Evolutionary conservation across 1,140 invertebrate genomes (phyloP).

Genomic region (Conus betulinus): DNA sequence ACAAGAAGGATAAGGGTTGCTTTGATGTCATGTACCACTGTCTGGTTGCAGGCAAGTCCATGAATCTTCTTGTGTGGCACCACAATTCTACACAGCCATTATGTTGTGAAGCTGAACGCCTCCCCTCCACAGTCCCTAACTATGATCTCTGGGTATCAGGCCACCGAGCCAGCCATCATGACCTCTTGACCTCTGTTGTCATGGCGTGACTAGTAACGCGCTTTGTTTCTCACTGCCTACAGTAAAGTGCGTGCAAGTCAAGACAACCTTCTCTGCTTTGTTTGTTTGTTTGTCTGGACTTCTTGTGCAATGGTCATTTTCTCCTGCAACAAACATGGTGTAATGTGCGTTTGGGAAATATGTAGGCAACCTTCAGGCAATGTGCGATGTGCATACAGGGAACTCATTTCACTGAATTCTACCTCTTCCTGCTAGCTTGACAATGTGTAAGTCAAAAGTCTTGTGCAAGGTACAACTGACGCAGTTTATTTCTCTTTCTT

Average conservation of each 20-base stretch:
- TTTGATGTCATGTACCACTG: constrained; percentile 19
- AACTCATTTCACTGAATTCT: not conserved
- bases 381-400: not conserved
- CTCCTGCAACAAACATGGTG: not conserved
- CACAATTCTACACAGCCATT: constrained; percentile 74
- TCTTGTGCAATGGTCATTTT: not conserved
- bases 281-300: not conserved
- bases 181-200: not conserved
- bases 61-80: constrained; percentile 74
- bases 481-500: not conserved
- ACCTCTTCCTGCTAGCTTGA: not conserved
- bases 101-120: constrained; percentile 46
- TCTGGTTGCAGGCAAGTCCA: constrained; percentile 72
- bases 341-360: not conserved
- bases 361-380: not conserved
- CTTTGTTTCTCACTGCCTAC: not conserved
- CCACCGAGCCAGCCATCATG: not conserved
- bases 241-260: not conserved
- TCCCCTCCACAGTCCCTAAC: not conserved
- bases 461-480: not conserved
- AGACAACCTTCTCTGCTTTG: not conserved
- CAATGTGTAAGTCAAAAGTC: not conserved
- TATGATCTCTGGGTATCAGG: not conserved
- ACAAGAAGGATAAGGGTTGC: too few relatives aligned
- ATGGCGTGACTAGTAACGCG: too few relatives aligned